Evolutionary conservation across 1,140 invertebrate genomes (phyloP).

Genomic region (Matsumurasca onukii): DNA sequence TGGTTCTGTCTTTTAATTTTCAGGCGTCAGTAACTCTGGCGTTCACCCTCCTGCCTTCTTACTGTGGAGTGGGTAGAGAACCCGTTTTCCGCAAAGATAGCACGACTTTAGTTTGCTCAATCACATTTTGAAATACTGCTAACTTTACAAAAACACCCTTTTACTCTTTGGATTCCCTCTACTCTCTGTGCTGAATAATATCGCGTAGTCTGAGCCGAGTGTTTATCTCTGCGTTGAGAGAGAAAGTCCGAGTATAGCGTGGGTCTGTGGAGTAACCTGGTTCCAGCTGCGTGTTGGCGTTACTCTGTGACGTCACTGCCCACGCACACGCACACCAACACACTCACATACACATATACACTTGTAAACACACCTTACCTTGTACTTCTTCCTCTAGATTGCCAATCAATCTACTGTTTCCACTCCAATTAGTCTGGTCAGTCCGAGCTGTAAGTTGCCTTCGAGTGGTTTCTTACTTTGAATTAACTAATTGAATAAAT

Average conservation of each 20-base stretch:
- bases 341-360: neutral
- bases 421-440: too few species aligned
- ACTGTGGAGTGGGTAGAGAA: neutral
- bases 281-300: neutral
- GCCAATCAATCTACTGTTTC: too few species aligned
- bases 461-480: too few species aligned
- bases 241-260: neutral
- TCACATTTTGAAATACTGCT: neutral
- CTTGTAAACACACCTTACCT: neutral
- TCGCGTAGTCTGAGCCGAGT: neutral
- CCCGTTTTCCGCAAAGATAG: too few species aligned
- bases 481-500: too few species aligned
- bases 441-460: too few species aligned
- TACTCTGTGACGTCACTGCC: neutral
- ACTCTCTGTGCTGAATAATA: too few species aligned
- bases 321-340: neutral
- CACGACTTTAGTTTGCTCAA: too few species aligned
- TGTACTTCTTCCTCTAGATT: neutral
- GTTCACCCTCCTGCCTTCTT: neutral
- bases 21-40: neutral
- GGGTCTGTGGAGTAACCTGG: neutral
- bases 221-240: neutral
- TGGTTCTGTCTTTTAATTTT: neutral
- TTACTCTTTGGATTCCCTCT: neutral
- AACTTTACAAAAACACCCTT: neutral